Conservation (phyloP, 2,113 vertebrate species). For the Salvelinus namaycush region DNA sequence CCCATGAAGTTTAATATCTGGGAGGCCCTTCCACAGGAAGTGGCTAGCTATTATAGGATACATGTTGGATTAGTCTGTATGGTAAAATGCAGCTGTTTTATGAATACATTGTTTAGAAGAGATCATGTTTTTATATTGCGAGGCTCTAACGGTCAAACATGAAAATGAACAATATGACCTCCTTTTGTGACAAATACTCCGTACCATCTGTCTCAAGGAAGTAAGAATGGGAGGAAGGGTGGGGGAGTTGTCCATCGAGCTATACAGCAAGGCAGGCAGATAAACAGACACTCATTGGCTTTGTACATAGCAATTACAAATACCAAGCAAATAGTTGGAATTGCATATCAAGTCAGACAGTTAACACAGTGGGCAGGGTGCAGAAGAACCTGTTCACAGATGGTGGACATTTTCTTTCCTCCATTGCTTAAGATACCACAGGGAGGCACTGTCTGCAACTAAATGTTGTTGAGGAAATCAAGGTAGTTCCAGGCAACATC, state of each 20-base stretch:
- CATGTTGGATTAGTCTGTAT: conserved; percentile 1
- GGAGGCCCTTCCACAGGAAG: neutral
- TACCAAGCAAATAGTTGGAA: neutral
- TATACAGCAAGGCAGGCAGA: neutral
- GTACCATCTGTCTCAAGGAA: neutral
- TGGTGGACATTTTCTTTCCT: no score
- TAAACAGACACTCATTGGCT: neutral
- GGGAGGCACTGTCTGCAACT: conserved; percentile 1
- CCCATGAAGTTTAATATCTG: neutral
- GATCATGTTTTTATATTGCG: neutral
- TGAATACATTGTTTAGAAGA: neutral
- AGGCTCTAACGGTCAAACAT: neutral
- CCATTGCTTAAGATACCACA: neutral
- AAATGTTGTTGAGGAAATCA: neutral
- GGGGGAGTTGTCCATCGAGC: neutral
- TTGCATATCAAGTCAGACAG: neutral
- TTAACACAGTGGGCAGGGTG: neutral
- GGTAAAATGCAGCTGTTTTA: neutral
- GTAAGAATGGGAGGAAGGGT: neutral
- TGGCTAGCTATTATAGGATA: neutral
- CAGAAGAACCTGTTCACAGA: neutral
- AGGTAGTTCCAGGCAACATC: no score
- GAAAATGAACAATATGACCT: neutral
- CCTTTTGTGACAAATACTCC: neutral
- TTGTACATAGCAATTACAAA: neutral